Evolutionary conservation across 2,797 vertebrate species (phyloP).

Genomic region (Poeciliopsis presidionis): DNA sequence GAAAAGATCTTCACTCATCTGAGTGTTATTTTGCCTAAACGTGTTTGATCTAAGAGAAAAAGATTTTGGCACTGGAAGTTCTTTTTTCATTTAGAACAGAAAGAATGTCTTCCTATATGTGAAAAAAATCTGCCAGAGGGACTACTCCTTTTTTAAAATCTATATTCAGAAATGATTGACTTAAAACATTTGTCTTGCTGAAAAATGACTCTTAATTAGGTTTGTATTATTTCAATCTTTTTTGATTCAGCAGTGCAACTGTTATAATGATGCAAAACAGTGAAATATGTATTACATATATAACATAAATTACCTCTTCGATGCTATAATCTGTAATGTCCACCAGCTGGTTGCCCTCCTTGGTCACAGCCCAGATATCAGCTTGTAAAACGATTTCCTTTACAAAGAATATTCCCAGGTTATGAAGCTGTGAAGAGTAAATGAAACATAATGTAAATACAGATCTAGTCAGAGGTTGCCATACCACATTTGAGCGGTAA

Average conservation of each 20-base stretch:
- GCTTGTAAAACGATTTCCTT: constrained; percentile 81
- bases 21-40: background rate
- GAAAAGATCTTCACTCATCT: background rate
- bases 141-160: too few relatives aligned
- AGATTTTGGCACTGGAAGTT: background rate
- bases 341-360: constrained; percentile 83
- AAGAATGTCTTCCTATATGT: too few relatives aligned
- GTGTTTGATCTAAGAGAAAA: background rate
- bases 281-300: background rate
- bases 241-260: background rate
- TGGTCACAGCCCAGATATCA: constrained; percentile 84
- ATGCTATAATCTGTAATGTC: constrained; percentile 77
- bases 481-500: background rate
- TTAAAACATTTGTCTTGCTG: too few relatives aligned
- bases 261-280: background rate
- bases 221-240: too few relatives aligned
- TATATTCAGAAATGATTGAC: too few relatives aligned
- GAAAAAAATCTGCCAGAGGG: too few relatives aligned
- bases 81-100: too few relatives aligned
- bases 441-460: background rate
- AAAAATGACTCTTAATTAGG: too few relatives aligned
- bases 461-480: background rate
- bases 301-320: constrained; percentile 70
- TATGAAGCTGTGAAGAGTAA: constrained; percentile 83
- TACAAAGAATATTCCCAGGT: constrained; percentile 87